Evolutionary conservation across 1,140 invertebrate genomes (phyloP).

Genomic region (Macrosteles quadrilineatus): DNA sequence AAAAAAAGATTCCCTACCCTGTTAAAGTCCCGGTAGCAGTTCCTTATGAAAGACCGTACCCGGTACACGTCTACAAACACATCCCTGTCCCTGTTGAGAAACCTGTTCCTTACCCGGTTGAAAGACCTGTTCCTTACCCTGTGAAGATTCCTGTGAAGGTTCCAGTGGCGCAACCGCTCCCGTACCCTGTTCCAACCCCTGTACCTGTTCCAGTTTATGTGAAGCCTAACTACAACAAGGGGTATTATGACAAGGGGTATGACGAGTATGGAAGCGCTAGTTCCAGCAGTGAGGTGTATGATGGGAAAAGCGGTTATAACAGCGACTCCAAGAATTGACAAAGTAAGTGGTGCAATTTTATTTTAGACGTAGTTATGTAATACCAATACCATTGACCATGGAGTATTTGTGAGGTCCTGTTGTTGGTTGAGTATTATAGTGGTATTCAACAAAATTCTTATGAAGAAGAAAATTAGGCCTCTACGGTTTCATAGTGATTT

Average conservation of each 20-base stretch:
- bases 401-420: no score
- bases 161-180: constrained; percentile 35
- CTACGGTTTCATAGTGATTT: no score
- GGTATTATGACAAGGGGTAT: background rate
- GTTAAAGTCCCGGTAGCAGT: constrained; percentile 68
- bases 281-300: background rate
- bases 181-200: constrained; percentile 37
- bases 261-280: constrained; percentile 18
- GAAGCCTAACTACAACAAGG: constrained; percentile 16
- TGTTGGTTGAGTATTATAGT: no score
- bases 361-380: no score
- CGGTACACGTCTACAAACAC: constrained; percentile 52
- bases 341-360: no score
- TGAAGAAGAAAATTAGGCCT: no score
- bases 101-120: constrained; percentile 62
- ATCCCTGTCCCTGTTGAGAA: constrained; percentile 60
- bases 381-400: no score
- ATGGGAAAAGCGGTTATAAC: no score
- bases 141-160: constrained; percentile 37
- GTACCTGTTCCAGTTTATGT: constrained; percentile 35
- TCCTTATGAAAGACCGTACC: constrained; percentile 61
- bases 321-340: no score
- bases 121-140: constrained; percentile 52
- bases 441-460: no score
- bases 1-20: constrained; percentile 46